Base-by-base conservation (phyloP, 2,113 vertebrate species). In the Aegotheles bennettii region DNA sequence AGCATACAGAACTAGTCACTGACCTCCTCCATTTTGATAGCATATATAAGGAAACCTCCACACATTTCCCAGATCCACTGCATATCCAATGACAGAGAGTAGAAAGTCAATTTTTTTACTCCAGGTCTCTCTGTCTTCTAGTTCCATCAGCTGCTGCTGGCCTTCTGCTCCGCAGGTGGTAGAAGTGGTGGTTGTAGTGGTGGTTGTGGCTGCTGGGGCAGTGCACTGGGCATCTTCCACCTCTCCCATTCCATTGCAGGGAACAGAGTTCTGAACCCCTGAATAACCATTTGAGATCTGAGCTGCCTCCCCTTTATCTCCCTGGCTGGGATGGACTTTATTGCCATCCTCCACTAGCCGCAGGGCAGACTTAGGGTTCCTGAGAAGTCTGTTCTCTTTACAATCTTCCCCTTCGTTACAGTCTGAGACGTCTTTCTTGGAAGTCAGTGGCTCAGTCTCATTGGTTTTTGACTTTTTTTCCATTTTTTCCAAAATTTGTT, bases 31-130 rank as follows among this genome's bases (percentile, higher is more conserved):
- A 0, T 99, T 99, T 86, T 99, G 99, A 92, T 99, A 99, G 97
- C 99, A 99, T 90, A 99, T 98, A 76, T 99, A 99, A 16, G 99
- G 99, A 95, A 99, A 99, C 64, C 99, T 99, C 99, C 99, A 99
- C 71, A 99, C 98, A 1, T 99, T 99, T 68, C 99, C 99, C 97
- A 99, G 98, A 96, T 99, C 99, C 94, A 99, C 99, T 1, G 99
- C 99, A 0, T 99, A 99, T 89, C 99, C 99, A 35, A 99, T 99
- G 92, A 99, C 99, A 0, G 99, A 99, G 87, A 99, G 98, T 28
- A 99, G 97, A 96, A 99, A 99, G 98, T 99, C 99, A 97, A 99
- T 97, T 98, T 99, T 99, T 98, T 99, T 99, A 95, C 98, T 98
- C 99, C 99, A 99, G 50, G 99, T 99, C 96, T 99, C 99, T 60